Percentiles rank a stretch among this genome's conserved stretches.
Evolutionary conservation across 2,113 vertebrate genomes (phyloP).

Genomic region (Uropsilus gracilis): DNA sequence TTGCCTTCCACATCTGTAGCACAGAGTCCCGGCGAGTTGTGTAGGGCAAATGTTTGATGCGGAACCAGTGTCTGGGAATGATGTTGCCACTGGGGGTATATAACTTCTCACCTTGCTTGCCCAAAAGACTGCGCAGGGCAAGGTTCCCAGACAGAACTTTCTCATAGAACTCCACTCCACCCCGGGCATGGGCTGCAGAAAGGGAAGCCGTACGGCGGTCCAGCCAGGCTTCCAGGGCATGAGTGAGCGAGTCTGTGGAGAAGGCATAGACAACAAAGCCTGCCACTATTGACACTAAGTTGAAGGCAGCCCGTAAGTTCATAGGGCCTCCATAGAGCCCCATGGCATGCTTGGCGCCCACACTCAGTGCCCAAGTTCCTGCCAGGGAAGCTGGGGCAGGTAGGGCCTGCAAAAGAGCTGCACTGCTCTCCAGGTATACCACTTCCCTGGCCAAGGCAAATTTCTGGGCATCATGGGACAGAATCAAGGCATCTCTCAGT

Average conservation of each 20-base stretch:
- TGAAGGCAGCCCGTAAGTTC: conserved; percentile 86
- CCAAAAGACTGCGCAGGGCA: conserved; percentile 91
- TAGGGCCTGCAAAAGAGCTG: conserved; percentile 85
- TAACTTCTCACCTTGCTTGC: conserved; percentile 87
- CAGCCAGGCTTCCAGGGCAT: conserved; percentile 89
- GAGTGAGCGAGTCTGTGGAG: conserved; percentile 86
- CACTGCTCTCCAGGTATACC: conserved; percentile 85
- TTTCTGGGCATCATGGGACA: conserved; percentile 91
- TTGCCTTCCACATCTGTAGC: conserved; percentile 85
- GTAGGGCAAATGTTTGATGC: conserved; percentile 92
- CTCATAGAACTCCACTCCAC: conserved; percentile 96
- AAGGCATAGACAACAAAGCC: conserved; percentile 89
- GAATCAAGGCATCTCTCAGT: conserved; percentile 89
- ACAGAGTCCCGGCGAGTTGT: conserved; percentile 91
- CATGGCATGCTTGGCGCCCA: conserved; percentile 89
- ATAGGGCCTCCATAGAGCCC: conserved; percentile 85
- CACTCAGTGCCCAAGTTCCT: conserved; percentile 88
- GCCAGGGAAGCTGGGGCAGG: conserved; percentile 90
- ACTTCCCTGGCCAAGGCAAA: conserved; percentile 94
- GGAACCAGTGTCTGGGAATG: conserved; percentile 89
- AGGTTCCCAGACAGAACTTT: conserved; percentile 92
- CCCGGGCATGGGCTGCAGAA: conserved; percentile 89
- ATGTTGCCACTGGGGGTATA: conserved; percentile 93
- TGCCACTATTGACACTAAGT: conserved; percentile 81
- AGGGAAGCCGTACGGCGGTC: conserved; percentile 89